phyloP scores from a whole-genome alignment of 1,140 invertebrate genomes.

The Anastatus disparis region DNA sequence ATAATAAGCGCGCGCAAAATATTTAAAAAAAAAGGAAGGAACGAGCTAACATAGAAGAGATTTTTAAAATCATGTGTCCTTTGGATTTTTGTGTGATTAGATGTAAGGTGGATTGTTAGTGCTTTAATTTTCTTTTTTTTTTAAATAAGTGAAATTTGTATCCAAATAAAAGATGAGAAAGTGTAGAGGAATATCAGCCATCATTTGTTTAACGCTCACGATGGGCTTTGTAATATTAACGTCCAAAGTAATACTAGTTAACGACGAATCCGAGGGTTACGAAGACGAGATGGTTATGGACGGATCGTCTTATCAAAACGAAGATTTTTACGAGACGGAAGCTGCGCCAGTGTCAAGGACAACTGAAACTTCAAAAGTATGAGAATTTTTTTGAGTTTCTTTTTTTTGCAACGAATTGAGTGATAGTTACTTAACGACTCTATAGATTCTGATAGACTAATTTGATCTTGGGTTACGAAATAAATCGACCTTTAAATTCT shows the following conservation, averaged over 20 bases:
- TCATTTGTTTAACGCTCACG: constrained; percentile 28
- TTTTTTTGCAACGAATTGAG: too few relatives aligned
- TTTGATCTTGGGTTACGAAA: too few relatives aligned
- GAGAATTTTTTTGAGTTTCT: background rate
- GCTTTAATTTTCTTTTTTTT: background rate
- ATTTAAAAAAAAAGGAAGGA: too few relatives aligned
- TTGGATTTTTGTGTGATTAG: constrained; percentile 23
- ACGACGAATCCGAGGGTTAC: background rate
- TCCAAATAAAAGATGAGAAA: constrained; percentile 50
- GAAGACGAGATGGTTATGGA: background rate
- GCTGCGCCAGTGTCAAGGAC: background rate
- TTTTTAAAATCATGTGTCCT: background rate
- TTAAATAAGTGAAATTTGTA: background rate
- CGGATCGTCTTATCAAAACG: background rate
- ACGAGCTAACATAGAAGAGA: too few relatives aligned
- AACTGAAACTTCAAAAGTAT: constrained; percentile 2
- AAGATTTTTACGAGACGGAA: background rate
- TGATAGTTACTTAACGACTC: too few relatives aligned
- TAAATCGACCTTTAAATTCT: too few relatives aligned
- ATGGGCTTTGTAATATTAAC: constrained; percentile 48
- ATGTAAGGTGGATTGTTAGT: constrained; percentile 27
- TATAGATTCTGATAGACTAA: too few relatives aligned
- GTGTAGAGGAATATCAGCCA: constrained; percentile 44
- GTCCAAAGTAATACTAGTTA: constrained; percentile 32
- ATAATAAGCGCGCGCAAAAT: too few relatives aligned